Evolutionary conservation across 2,113 vertebrate species (phyloP), one percentile per base, ranked within the genome.

Genomic region (Prochilodus magdalenae): DNA sequence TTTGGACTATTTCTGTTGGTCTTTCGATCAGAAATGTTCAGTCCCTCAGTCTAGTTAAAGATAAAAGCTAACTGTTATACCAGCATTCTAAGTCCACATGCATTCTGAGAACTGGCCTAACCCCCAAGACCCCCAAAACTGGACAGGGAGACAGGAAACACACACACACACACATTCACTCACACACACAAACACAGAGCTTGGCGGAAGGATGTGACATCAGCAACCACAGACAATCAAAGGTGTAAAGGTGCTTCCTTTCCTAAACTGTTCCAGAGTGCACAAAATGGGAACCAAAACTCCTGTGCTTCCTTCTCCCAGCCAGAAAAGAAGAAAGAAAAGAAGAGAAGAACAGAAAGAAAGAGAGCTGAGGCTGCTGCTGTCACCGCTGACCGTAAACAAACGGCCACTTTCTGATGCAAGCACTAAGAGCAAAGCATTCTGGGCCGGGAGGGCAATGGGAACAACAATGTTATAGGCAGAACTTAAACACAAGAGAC

Each of bases 161-260:
- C 93, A 44, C 40, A 44, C 36, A 63, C 65, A 77, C 27, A 77
- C 51, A 87, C 24, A 84, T 11, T 73, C 20, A 94, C 89, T 91
- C 92, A 92, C 80, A 89, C 90, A 90, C 75, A 88, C 82, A 86
- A 69, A 83, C 77, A 86, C 49, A 67, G 92, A 74, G 76, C 67
- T 78, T 81, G 57, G 33, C 92, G 95, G 95, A 97, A 98, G 98
- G 97, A 99, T 92, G 86, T 98, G 96, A 99, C 94, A 95, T 98
- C 96, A 97, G 94, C 90, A 95, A 94, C 94, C 94, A 92, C 91
- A 93, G 95, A 99, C 96, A 98, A 98, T 98, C 95, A 97, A 96
- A 98, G 96, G 96, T 97, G 95, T 95, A 96, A 98, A 97, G 96
- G 96, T 98, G 96, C 95, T 98, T 98, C 96, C 96, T 98, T 97